Base-by-base conservation (phyloP, 2,113 vertebrate species). In the Paraplagusia blochii region DNA sequence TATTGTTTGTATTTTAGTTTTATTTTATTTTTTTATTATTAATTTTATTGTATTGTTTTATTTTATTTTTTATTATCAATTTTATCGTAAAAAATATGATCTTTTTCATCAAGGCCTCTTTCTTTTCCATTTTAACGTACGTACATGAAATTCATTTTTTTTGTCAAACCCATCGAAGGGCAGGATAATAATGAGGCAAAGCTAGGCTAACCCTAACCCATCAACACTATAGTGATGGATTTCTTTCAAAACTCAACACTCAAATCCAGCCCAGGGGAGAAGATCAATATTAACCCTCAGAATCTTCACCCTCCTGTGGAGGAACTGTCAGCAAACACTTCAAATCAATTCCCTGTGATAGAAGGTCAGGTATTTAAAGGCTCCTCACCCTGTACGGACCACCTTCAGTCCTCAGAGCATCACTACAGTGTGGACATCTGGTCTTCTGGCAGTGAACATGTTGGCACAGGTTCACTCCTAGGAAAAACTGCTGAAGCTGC, bases 1-100 rank as follows among this genome's bases (percentile, higher is more conserved):
- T 85, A 69, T 66, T 76, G 69, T 80, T 74, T 54, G 57, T 72
- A 69, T 74, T 77, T 69, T n/a, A n/a, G n/a, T n/a, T n/a, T n/a
- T n/a, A n/a, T n/a, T n/a, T n/a, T n/a, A n/a, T n/a, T n/a, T n/a
- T n/a, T n/a, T n/a, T n/a, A n/a, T n/a, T n/a, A n/a, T n/a, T n/a
- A n/a, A n/a, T n/a, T n/a, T n/a, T n/a, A n/a, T n/a, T n/a, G n/a
- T n/a, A n/a, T n/a, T n/a, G n/a, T n/a, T n/a, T n/a, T n/a, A n/a
- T n/a, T n/a, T n/a, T n/a, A n/a, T n/a, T n/a, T n/a, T n/a, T n/a
- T n/a, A n/a, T n/a, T n/a, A n/a, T n/a, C n/a, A n/a, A n/a, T n/a
- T n/a, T n/a, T n/a, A n/a, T n/a, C n/a, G n/a, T n/a, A n/a, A n/a
- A n/a, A n/a, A n/a, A n/a, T n/a, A n/a, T n/a, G n/a, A n/a, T n/a